Evolutionary conservation across 1,140 invertebrate species (phyloP), one percentile per base, ranked within the genome.

Genomic region (Bombus soroeensis): DNA sequence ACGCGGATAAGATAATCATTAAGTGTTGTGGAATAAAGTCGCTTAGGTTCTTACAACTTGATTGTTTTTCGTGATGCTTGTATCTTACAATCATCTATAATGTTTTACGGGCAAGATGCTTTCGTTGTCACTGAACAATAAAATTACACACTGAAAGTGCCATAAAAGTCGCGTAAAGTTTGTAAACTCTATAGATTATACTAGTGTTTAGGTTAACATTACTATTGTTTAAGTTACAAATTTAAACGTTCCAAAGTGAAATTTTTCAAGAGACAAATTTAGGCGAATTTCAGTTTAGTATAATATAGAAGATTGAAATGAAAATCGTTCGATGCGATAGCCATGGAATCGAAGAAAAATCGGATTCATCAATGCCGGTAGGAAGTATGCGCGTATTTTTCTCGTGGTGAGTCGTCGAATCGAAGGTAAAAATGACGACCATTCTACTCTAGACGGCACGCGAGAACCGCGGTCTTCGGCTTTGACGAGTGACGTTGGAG

Each of bases 391-490:
- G 57, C 4, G 28, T 57, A 43, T 68, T 43, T 53, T 62, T 62
- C 15, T 53, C 37, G 15, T 0, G 37, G 34, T 43, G 74, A 87
- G 22, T 81, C 68, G 59, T 53, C 32, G 28, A 80, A 68, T 86
- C 22, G 28, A 59, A 77, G 57, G 68, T 34, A 64, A 85, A 39
- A 80, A 64, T 28, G 75, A 71, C 39, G 39, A 22, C 39, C 12
- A 59, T 62, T 32, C 25, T n/a, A n/a, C n/a, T 28, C 1, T 32
- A 39, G 32, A 18, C 57, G 3, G 59, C 37, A 41, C 41, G n/a
- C 83, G 32, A 68, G 84, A 81, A 70, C 57, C 74, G 70, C 64
- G 57, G 76, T 85, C 68, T 87, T 87, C 78, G n/a, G 73, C 64
- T 83, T n/a, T 59, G 64, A 76, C 28, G 32, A 22, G 62, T 82